A percentile compares a stretch with the other conserved stretches of the same genome.
These are phyloP conservation scores for Coracias cyanogaster DNA, from an alignment of 2,797 vertebrate genomes.

Conservation along the genomic window DNA sequence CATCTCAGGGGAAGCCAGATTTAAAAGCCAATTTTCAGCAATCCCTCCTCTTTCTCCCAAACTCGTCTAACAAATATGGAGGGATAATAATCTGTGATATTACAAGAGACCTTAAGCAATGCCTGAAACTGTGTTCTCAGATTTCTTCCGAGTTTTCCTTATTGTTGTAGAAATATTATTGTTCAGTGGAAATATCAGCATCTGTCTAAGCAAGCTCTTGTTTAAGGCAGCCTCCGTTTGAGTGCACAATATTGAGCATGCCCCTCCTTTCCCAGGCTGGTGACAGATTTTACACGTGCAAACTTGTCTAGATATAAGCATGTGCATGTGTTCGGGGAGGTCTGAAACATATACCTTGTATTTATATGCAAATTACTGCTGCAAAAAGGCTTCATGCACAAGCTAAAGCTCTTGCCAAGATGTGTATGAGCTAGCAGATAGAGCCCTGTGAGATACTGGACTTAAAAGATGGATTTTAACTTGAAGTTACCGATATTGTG, in stretches of 20 bases:
- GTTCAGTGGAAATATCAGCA: not conserved
- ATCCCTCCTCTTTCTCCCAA: slow-evolving; percentile 30
- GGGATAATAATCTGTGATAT: slow-evolving; percentile 43
- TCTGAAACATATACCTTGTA: not conserved
- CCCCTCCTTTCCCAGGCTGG: not conserved
- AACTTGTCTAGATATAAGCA: not conserved
- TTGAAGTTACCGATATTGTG: accelerated
- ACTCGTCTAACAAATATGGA: not conserved
- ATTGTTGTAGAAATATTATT: not conserved
- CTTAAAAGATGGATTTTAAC: not conserved
- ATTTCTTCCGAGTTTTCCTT: not conserved
- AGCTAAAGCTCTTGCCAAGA: not conserved
- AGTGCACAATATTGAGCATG: not conserved
- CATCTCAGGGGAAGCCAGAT: slow-evolving; percentile 59
- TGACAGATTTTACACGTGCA: not conserved
- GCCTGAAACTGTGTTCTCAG: not conserved
- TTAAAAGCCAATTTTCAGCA: slow-evolving; percentile 69
- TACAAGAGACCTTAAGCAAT: slow-evolving; percentile 17
- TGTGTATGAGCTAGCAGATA: not conserved
- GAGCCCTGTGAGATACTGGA: accelerated
- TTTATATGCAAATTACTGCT: not conserved
- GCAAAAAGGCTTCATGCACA: not conserved
- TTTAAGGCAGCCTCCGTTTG: not conserved
- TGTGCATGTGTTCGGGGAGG: accelerated
- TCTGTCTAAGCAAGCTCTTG: not conserved